Conservation (phyloP, 2,113 vertebrate species). For the Python bivittatus region DNA sequence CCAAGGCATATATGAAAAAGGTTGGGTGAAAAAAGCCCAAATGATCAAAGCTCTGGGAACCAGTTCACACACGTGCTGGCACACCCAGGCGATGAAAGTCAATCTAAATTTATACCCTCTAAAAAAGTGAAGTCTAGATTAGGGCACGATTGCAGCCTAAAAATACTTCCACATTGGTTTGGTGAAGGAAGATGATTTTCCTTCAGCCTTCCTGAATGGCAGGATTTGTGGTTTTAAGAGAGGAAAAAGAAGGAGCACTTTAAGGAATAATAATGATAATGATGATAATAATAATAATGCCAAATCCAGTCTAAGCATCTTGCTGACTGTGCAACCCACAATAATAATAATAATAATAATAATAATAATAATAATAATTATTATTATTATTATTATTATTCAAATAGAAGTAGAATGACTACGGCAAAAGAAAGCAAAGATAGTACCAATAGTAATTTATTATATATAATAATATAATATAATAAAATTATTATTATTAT, state of each 20-base stretch:
- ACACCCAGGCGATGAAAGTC: neutral
- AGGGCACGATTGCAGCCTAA: slow-evolving; percentile 9
- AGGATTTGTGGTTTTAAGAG: neutral
- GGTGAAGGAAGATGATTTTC: neutral
- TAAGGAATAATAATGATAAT: no score
- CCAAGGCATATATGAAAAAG: neutral
- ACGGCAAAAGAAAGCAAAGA: neutral
- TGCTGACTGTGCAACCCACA: no score
- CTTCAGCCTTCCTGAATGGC: neutral
- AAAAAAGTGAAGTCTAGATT: neutral
- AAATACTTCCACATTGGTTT: slow-evolving; percentile 1
- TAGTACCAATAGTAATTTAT: neutral
- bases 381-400: no score
- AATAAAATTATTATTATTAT: no score
- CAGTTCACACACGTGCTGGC: no score
- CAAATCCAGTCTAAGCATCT: no score
- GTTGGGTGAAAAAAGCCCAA: neutral
- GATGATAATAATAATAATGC: no score
- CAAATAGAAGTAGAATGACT: no score
- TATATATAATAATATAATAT: neutral
- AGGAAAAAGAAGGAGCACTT: neutral
- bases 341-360: no score
- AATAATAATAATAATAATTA: no score
- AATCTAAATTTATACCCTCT: neutral
- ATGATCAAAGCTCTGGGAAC: neutral